A percentile compares a stretch with the other conserved stretches of the same genome.
These are phyloP conservation scores for Lithophane semibrunnea DNA, from an alignment of 2,888 invertebrate species.

Conservation along the genomic window DNA sequence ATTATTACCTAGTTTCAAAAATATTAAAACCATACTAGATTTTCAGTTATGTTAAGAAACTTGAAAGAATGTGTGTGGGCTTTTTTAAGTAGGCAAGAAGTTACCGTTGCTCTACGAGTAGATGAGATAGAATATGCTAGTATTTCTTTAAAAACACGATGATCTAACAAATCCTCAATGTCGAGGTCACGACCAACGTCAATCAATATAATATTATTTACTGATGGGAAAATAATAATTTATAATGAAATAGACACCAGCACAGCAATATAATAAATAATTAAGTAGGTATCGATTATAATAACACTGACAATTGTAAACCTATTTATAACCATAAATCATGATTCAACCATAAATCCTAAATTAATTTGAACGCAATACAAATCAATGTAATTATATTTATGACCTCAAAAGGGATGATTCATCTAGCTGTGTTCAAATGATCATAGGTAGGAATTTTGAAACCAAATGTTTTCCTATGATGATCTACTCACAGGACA, in stretches of 20 bases:
- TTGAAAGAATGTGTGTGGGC: neutral
- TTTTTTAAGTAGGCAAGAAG: no score
- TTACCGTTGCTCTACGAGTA: neutral
- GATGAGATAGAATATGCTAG: neutral
- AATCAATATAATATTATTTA: conserved; percentile 39
- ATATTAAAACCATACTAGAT: neutral
- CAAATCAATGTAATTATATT: conserved; percentile 14
- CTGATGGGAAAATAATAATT: conserved; percentile 36
- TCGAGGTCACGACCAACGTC: conserved; percentile 40
- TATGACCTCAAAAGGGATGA: neutral
- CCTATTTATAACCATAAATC: neutral
- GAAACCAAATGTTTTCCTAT: neutral
- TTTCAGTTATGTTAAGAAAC: neutral
- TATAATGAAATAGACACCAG: conserved; percentile 2
- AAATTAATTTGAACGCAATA: neutral
- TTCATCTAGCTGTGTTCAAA: conserved; percentile 1
- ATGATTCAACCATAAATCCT: conserved; percentile 1
- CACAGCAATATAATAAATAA: neutral
- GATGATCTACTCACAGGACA: neutral
- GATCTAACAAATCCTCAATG: conserved; percentile 49
- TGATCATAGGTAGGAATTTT: neutral
- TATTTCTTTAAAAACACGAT: conserved; percentile 15
- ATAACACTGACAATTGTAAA: neutral
- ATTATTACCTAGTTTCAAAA: neutral
- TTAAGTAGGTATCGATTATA: neutral